These are phyloP conservation scores for Dasysyrphus albostriatus DNA, from an alignment of 2,888 invertebrate genomes.

Conservation along the genomic window DNA sequence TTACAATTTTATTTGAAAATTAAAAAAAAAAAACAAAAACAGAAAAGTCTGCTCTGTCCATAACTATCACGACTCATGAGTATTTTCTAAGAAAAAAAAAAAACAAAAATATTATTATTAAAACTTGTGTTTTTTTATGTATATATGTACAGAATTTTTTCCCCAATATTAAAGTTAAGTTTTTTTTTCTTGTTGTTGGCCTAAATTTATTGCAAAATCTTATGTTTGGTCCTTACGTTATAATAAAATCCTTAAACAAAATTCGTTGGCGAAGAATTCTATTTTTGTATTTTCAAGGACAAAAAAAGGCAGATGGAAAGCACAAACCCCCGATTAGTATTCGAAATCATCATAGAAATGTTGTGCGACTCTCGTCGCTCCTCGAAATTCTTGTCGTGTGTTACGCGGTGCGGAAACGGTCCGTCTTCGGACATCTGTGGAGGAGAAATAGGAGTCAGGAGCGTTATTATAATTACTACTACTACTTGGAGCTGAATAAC, in stretches of 20 bases:
- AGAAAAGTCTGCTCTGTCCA: slow-evolving; percentile 76
- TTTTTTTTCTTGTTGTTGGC: slow-evolving; percentile 24
- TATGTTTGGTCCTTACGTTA: slow-evolving; percentile 29
- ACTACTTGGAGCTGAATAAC: slow-evolving; percentile 66
- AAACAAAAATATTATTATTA: slow-evolving; percentile 1
- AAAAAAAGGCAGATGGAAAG: slow-evolving; percentile 44
- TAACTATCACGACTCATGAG: slow-evolving; percentile 83
- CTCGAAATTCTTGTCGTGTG: slow-evolving; percentile 80
- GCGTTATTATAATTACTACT: slow-evolving; percentile 79
- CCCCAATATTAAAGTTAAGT: slow-evolving; percentile 26
- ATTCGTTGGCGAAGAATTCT: slow-evolving; percentile 36
- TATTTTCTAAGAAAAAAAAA: slow-evolving; percentile 77
- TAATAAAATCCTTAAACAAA: slow-evolving; percentile 24
- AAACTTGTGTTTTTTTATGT: slow-evolving; percentile 30
- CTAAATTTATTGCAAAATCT: slow-evolving; percentile 69
- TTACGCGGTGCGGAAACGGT: slow-evolving; percentile 78
- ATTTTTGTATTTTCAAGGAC: neutral
- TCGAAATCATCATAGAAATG: slow-evolving; percentile 82
- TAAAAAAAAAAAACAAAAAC: slow-evolving; percentile 78
- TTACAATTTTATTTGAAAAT: slow-evolving; percentile 60
- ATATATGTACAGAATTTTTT: slow-evolving; percentile 65
- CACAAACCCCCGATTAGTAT: slow-evolving; percentile 77
- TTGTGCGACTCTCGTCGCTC: slow-evolving; percentile 79
- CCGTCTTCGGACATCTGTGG: slow-evolving; percentile 83
- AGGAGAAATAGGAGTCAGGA: slow-evolving; percentile 83